Percentiles rank a stretch among this genome's conserved stretches.
Evolutionary conservation across 2,797 vertebrate species (phyloP).

Genomic region (Hydrophis major): DNA sequence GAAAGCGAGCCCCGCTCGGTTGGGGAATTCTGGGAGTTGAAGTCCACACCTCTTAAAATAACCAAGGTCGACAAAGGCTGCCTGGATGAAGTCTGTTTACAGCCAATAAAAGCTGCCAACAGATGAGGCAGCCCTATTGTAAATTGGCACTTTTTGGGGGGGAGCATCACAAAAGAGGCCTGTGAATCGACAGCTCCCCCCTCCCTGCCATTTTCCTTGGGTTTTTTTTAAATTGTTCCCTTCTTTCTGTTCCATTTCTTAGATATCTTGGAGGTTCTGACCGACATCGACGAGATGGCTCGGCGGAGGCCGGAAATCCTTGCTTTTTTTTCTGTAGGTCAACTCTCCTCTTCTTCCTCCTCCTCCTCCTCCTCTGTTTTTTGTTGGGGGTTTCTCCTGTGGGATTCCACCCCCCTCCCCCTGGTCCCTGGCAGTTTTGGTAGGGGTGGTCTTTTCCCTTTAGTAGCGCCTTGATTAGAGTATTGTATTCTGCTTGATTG

Average conservation of each 20-base stretch:
- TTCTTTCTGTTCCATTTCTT: constrained; percentile 11
- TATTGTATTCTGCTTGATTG: neutral
- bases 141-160: neutral
- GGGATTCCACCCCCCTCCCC: neutral
- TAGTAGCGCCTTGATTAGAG: neutral
- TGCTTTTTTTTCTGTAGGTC: constrained; percentile 91
- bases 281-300: constrained; percentile 95
- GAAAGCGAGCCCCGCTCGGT: neutral
- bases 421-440: neutral
- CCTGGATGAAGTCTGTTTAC: neutral
- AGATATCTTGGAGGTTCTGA: constrained; percentile 95
- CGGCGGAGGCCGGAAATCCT: constrained; percentile 94
- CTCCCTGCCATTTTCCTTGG: neutral
- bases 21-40: neutral
- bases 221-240: constrained; percentile 16
- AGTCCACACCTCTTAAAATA: neutral
- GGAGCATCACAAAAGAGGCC: neutral
- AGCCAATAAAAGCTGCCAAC: neutral
- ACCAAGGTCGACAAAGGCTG: neutral
- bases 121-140: neutral
- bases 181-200: rapidly evolving
- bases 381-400: neutral
- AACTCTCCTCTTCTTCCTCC: neutral
- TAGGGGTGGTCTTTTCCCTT: neutral
- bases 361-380: neutral